Evolutionary conservation across 37 sponge, comb jelly and placozoan species (phyloP).

Genomic region (Eunapius fragilis): DNA sequence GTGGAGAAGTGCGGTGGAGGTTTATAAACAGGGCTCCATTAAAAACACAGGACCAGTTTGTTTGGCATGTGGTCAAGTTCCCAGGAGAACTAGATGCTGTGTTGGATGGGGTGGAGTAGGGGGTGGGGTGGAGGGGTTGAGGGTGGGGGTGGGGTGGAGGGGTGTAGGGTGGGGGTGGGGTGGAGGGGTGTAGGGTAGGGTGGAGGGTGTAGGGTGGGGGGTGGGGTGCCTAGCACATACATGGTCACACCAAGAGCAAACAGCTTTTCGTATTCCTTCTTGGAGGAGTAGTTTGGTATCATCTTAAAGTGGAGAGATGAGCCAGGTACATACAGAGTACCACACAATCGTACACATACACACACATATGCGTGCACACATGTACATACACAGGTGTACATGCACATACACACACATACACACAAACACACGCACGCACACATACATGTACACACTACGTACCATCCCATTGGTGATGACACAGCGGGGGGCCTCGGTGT

Average conservation of each 20-base stretch:
- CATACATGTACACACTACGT: background rate
- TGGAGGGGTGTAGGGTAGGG: no score
- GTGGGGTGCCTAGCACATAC: no score
- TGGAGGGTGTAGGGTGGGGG: no score
- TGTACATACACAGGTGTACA: background rate
- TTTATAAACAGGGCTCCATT: no score
- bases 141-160: no score
- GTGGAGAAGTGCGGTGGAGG: no score
- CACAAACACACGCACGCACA: background rate
- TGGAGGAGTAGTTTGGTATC: slow-evolving; percentile 94
- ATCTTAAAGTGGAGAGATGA: slow-evolving; percentile 48
- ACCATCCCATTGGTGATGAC: slow-evolving; percentile 99
- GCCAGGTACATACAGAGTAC: background rate
- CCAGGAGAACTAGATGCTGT: no score
- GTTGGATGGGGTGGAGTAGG: no score
- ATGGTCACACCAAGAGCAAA: slow-evolving; percentile 98
- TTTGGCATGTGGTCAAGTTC: no score
- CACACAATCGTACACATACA: background rate
- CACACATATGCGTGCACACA: background rate
- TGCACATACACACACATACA: background rate
- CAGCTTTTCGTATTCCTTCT: slow-evolving; percentile 85
- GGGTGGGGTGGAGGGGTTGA: no score
- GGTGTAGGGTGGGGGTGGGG: no score
- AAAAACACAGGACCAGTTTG: no score
- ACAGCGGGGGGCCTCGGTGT: slow-evolving; percentile 78